These are phyloP conservation scores for Selene dorsalis DNA, from an alignment of 2,797 vertebrate genomes.

Conservation along the genomic window DNA sequence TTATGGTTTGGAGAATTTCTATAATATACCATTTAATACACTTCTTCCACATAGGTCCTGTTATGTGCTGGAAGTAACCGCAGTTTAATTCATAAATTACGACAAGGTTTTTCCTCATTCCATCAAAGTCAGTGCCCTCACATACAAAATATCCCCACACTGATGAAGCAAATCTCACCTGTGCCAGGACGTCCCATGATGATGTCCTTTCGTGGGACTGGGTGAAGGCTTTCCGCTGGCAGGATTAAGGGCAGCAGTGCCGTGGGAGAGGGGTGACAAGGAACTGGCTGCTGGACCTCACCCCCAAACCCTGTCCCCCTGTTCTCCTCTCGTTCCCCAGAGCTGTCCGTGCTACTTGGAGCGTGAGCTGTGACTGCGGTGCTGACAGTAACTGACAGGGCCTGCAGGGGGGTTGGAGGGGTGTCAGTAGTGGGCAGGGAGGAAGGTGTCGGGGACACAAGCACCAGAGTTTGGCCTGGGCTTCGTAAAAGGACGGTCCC, in stretches of 20 bases:
- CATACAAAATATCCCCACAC: slow-evolving; percentile 31
- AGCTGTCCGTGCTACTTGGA: slow-evolving; percentile 67
- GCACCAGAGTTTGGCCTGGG: slow-evolving; percentile 83
- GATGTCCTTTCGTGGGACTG: slow-evolving; percentile 92
- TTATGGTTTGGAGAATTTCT: background rate
- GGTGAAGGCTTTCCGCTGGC: slow-evolving; percentile 90
- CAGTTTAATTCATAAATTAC: background rate
- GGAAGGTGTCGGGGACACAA: slow-evolving; percentile 83
- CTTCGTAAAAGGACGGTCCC: slow-evolving; percentile 82
- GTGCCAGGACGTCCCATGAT: slow-evolving; percentile 95
- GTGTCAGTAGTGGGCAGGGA: slow-evolving; percentile 73
- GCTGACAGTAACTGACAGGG: slow-evolving; percentile 81
- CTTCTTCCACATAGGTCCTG: background rate
- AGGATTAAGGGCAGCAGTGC: slow-evolving; percentile 93
- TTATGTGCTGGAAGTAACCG: background rate
- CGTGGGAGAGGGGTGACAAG: slow-evolving; percentile 93
- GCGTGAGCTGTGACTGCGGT: slow-evolving; percentile 72
- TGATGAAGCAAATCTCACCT: slow-evolving; percentile 83
- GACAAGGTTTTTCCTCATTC: background rate
- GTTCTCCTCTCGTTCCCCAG: slow-evolving; percentile 65
- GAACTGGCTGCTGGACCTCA: slow-evolving; percentile 91
- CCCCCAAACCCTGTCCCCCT: slow-evolving; percentile 77
- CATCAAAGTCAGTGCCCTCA: slow-evolving; percentile 6
- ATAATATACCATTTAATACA: background rate
- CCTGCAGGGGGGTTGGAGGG: slow-evolving; percentile 72